phyloP scores from a whole-genome alignment of 2,797 vertebrate species.

The Rousettus madagascariensis region DNA sequence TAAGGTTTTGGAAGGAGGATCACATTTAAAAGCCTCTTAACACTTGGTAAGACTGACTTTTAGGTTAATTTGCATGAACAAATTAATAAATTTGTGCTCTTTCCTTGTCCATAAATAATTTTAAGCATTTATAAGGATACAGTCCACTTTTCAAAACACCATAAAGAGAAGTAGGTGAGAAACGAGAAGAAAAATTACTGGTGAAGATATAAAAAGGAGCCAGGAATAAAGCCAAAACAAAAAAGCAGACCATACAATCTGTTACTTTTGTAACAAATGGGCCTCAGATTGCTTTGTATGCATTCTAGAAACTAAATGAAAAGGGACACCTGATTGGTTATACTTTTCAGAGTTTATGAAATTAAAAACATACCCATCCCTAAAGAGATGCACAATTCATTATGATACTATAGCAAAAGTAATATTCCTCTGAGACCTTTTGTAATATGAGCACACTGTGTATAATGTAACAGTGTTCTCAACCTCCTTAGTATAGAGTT shows the following conservation, averaged over 20 bases:
- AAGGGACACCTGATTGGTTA: background rate
- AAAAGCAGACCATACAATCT: background rate
- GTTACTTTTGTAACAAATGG: background rate
- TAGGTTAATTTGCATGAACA: background rate
- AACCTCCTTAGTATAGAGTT: background rate
- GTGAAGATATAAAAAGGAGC: background rate
- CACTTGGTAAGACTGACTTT: background rate
- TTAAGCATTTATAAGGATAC: background rate
- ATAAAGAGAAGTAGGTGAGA: slow-evolving; percentile 5
- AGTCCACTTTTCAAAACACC: background rate
- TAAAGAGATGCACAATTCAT: background rate
- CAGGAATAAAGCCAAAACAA: slow-evolving; percentile 1
- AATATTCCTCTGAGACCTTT: background rate
- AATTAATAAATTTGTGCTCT: background rate
- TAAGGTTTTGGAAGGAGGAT: slow-evolving; percentile 1
- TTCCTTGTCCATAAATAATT: background rate
- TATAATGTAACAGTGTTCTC: background rate
- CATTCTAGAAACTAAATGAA: slow-evolving; percentile 23
- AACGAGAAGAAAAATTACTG: slow-evolving; percentile 8
- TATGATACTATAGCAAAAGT: background rate
- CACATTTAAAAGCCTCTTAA: background rate
- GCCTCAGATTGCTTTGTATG: background rate
- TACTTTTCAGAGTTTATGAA: background rate
- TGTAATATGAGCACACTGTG: background rate
- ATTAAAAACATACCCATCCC: background rate